phyloP scores from a whole-genome alignment of 2,888 invertebrate genomes.

The Caenorhabditis sp. region DNA sequence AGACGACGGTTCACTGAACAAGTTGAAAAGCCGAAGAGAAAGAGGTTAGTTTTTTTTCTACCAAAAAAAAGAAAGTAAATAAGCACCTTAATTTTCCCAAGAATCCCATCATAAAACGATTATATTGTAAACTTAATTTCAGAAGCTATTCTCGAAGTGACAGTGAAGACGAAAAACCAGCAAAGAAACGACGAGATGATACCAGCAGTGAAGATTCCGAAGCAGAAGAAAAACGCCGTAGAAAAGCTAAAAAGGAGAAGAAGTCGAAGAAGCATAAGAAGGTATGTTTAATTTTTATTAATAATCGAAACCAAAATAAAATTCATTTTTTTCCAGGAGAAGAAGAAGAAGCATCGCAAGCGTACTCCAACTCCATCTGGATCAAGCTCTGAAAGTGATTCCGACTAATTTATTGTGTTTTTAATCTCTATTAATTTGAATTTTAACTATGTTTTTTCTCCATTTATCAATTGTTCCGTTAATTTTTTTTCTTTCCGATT shows the following conservation, averaged over 20 bases:
- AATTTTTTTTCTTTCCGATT: not conserved
- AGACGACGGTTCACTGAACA: slow-evolving; percentile 14
- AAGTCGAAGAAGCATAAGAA: slow-evolving; percentile 54
- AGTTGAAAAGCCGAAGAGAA: not conserved
- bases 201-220: slow-evolving; percentile 27
- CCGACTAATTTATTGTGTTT: slow-evolving; percentile 23
- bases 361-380: slow-evolving; percentile 33
- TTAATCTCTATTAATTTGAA: not conserved
- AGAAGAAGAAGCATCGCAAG: slow-evolving; percentile 53
- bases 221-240: slow-evolving; percentile 26
- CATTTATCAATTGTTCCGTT: not conserved
- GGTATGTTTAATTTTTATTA: slow-evolving; percentile 16
- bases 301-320: too few relatives aligned
- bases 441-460: not conserved
- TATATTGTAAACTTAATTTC: slow-evolving; percentile 11
- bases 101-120: slow-evolving; percentile 1
- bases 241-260: slow-evolving; percentile 44
- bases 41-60: too few relatives aligned
- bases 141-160: not conserved
- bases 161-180: slow-evolving; percentile 9
- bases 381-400: slow-evolving; percentile 26
- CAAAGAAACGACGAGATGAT: slow-evolving; percentile 3
- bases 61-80: too few relatives aligned
- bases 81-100: not conserved
- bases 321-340: slow-evolving; percentile 40